Base-by-base conservation (phyloP, 2,797 vertebrate genomes). In the Atherinosoma microstoma region DNA sequence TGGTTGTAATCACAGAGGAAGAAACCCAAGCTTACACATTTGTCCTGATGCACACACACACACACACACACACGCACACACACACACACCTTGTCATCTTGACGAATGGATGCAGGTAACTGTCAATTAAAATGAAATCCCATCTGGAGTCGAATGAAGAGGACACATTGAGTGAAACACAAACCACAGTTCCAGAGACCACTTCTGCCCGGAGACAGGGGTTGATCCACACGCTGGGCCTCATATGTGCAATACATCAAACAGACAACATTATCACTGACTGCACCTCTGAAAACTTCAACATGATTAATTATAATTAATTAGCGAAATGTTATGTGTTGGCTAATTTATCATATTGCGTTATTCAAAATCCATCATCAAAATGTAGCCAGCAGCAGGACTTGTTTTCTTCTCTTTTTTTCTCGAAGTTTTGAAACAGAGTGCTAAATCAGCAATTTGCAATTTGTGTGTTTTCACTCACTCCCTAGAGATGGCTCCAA, bases 71-170 rank as follows among this genome's bases (percentile, higher is more conserved):
- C n/a, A n/a, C n/a, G 79, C 32, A 32, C 74, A 77, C 84, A 42
- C 79, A 64, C 67, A 10, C 12, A 53, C 51, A 66, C 87, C 30
- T 79, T 91, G 89, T 92, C 87, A 90, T 76, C 53, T 87, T 94
- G 93, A 94, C 73, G 66, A 94, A 93, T 93, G 92, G 84, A 91
- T 91, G 85, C 35, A 78, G 84, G 87, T 91, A 92, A 85, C 91
- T 95, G 93, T 93, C 94, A 94, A 94, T 93, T 94, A 94, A 92
- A 91, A 92, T 92, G 75, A 93, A 91, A 90, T 92, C 90, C 90
- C 91, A 92, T 89, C 89, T 89, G 84, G 84, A 82, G 70, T 71
- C 47, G 80, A 92, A 89, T 73, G 88, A 90, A 75, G 81, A 86
- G 86, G 87, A 91, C 84, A 87, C 81, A 58, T 79, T 73, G 67